phyloP scores from a whole-genome alignment of 2,113 vertebrate genomes.

The Euleptes europaea region DNA sequence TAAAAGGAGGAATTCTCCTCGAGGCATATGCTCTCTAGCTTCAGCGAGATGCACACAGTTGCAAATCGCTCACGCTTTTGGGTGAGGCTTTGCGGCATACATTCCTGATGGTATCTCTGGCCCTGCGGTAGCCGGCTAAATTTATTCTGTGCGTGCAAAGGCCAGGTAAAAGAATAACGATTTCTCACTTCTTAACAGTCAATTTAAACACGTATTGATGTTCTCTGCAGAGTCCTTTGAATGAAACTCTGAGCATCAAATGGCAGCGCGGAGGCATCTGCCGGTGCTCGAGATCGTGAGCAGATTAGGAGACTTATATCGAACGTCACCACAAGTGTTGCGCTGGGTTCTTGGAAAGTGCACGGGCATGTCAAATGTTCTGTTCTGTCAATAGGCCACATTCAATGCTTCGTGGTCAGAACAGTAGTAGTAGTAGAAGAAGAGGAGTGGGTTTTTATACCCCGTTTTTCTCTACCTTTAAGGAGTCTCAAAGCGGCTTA shows the following conservation, averaged over 20 bases:
- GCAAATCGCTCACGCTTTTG: background rate
- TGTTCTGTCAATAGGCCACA: fast-evolving
- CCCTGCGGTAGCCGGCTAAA: conserved; percentile 17
- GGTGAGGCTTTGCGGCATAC: background rate
- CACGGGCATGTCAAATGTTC: background rate
- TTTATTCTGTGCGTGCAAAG: conserved; percentile 8
- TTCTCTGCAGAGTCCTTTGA: conserved; percentile 46
- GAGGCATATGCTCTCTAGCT: background rate
- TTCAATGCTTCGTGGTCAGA: fast-evolving
- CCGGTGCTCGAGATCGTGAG: conserved; percentile 20
- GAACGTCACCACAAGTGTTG: conserved; percentile 20
- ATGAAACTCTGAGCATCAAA: conserved; percentile 42
- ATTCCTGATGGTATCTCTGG: conserved; percentile 34
- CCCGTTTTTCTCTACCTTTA: no score
- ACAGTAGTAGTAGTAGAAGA: no score
- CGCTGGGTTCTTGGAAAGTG: background rate
- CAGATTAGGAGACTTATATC: conserved; percentile 31
- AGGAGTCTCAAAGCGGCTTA: no score
- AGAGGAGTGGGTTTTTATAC: no score
- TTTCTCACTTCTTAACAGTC: conserved; percentile 31
- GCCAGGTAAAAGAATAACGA: conserved; percentile 10
- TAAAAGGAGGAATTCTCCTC: background rate
- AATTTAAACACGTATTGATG: conserved; percentile 8
- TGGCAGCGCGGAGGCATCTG: background rate
- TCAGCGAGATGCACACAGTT: background rate